A percentile compares a stretch with the other conserved stretches of the same genome.
Evolutionary conservation across 2,888 invertebrate species (phyloP).

Genomic region (Alentia gelatinosa): DNA sequence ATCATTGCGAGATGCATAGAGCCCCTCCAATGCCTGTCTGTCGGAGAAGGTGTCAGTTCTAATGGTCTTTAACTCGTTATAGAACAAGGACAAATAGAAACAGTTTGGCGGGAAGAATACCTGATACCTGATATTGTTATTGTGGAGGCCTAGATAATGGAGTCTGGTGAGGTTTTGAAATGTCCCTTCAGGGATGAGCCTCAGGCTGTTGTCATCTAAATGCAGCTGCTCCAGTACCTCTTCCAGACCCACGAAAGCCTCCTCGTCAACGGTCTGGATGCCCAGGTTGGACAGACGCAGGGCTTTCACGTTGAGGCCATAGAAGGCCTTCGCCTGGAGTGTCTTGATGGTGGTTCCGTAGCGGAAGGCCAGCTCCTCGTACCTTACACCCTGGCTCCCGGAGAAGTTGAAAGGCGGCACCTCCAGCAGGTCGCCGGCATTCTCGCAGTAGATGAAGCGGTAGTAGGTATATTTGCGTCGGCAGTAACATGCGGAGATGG

Average conservation of each 20-base stretch:
- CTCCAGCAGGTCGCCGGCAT: not conserved
- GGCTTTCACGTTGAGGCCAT: not conserved
- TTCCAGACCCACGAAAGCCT: constrained; percentile 13
- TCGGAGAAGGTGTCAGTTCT: not conserved
- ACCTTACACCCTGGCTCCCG: not conserved
- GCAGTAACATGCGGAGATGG: not conserved
- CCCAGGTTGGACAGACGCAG: not conserved
- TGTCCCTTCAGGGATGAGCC: not conserved
- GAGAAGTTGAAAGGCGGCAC: not conserved
- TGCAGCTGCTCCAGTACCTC: constrained; percentile 28
- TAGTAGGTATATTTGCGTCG: not conserved
- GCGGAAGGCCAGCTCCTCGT: constrained; percentile 7
- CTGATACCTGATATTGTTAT: not conserved
- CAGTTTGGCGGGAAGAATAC: not conserved
- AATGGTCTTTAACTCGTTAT: not conserved
- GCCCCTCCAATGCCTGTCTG: not conserved
- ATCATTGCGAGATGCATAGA: not conserved
- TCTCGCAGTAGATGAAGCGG: constrained; percentile 10
- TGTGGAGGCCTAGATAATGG: constrained; percentile 13
- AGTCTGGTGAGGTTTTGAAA: not conserved
- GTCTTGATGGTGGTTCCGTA: not conserved
- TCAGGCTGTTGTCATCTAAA: constrained; percentile 10
- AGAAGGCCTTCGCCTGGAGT: not conserved
- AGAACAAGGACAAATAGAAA: not conserved
- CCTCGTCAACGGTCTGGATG: not conserved